Evolutionary conservation across 2,888 invertebrate species (phyloP).

Genomic region (Lamellibrachia columna): DNA sequence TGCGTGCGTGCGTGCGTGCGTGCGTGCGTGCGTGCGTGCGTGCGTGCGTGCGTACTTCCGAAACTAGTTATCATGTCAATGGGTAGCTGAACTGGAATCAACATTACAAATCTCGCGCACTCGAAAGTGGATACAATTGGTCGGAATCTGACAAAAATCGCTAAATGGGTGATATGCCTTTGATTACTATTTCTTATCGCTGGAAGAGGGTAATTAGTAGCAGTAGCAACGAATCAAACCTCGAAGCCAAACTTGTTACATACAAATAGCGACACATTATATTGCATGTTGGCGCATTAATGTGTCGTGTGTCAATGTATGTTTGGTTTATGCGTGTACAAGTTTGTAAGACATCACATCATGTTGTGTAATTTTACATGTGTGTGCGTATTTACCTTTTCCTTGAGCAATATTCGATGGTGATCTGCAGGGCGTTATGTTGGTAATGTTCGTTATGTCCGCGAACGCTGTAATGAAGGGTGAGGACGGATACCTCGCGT

Average conservation of each 20-base stretch:
- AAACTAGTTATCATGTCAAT: background rate
- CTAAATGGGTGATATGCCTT: no score
- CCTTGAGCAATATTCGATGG: background rate
- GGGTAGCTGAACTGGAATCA: background rate
- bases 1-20: background rate
- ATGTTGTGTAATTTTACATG: no score
- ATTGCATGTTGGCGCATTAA: background rate
- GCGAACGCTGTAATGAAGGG: conserved; percentile 19
- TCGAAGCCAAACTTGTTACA: no score
- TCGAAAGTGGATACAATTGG: background rate
- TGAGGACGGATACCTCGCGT: conserved; percentile 42
- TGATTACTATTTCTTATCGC: no score
- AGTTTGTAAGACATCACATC: no score
- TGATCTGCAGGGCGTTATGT: background rate
- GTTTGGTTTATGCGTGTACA: no score
- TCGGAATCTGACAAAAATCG: no score
- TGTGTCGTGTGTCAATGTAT: no score
- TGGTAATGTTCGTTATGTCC: conserved; percentile 8
- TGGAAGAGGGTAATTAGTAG: no score
- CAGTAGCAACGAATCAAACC: no score
- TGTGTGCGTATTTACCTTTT: background rate
- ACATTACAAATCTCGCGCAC: background rate
- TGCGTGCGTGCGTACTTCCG: background rate
- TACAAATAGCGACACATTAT: no score
- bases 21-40: background rate